phyloP scores from a whole-genome alignment of 2,888 invertebrate genomes.

The Lacanobia wlatinum region DNA sequence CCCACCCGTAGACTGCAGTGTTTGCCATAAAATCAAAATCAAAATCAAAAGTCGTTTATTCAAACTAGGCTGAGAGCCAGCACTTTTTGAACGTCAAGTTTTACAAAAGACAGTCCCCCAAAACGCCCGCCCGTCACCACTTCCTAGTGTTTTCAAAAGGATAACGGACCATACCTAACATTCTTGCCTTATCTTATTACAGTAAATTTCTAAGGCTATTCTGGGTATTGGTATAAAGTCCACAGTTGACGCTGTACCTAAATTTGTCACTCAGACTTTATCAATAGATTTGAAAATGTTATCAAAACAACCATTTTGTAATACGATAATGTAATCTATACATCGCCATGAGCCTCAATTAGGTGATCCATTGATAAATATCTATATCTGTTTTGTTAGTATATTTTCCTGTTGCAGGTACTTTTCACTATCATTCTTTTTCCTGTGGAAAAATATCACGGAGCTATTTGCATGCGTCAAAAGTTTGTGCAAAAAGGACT shows the following conservation, averaged over 20 bases:
- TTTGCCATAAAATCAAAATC: too few relatives aligned
- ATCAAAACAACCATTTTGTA: conserved; percentile 25
- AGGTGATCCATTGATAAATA: conserved; percentile 4
- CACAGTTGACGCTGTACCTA: not conserved
- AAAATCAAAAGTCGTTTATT: too few relatives aligned
- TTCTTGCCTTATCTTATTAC: too few relatives aligned
- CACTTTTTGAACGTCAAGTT: too few relatives aligned
- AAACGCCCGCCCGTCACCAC: too few relatives aligned
- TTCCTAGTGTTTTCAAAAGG: too few relatives aligned
- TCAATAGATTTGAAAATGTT: conserved; percentile 23
- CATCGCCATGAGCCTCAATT: not conserved
- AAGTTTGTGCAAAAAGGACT: too few relatives aligned
- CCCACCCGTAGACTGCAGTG: too few relatives aligned
- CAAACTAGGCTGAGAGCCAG: too few relatives aligned
- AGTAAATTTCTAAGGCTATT: too few relatives aligned
- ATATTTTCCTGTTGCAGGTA: conserved; percentile 17
- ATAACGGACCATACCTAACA: too few relatives aligned
- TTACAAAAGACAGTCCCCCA: too few relatives aligned
- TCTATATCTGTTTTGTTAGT: conserved; percentile 6
- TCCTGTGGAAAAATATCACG: not conserved
- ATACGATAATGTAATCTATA: conserved; percentile 9
- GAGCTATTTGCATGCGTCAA: not conserved
- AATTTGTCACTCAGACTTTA: not conserved
- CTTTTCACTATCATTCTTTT: not conserved
- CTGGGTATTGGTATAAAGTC: not conserved